Evolutionary conservation across 2,888 invertebrate species (phyloP).

Genomic region (Cyaniris semiargus): DNA sequence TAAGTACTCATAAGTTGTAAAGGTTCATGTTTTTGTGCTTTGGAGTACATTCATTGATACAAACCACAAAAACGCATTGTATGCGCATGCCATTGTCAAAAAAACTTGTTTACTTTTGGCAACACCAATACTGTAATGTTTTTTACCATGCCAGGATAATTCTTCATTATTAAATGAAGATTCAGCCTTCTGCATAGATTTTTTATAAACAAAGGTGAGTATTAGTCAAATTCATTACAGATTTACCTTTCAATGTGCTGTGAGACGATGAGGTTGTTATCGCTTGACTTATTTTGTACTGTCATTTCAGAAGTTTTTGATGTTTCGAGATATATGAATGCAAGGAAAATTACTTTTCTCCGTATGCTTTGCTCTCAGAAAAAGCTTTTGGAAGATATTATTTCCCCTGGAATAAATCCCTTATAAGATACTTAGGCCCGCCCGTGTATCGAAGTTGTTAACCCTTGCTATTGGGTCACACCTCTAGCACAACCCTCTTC

Average conservation of each 20-base stretch:
- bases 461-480: slow-evolving; percentile 81
- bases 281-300: slow-evolving; percentile 47
- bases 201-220: slow-evolving; percentile 13
- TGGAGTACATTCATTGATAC: background rate
- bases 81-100: background rate
- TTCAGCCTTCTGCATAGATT: background rate
- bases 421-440: slow-evolving; percentile 79
- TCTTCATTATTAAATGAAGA: background rate
- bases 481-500: slow-evolving; percentile 82
- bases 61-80: background rate
- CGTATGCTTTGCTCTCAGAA: slow-evolving; percentile 54
- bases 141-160: slow-evolving; percentile 30
- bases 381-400: slow-evolving; percentile 41
- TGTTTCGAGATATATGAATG: slow-evolving; percentile 50
- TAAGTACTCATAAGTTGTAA: background rate
- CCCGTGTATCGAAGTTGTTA: slow-evolving; percentile 81
- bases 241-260: slow-evolving; percentile 46
- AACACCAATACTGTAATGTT: background rate
- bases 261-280: slow-evolving; percentile 41
- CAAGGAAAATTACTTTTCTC: slow-evolving; percentile 51
- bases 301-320: slow-evolving; percentile 58
- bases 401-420: slow-evolving; percentile 76
- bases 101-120: background rate
- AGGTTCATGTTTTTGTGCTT: background rate
- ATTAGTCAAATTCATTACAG: slow-evolving; percentile 37